A percentile compares a stretch with the other conserved stretches of the same genome.
phyloP scores from a whole-genome alignment of 2,797 vertebrate genomes.

The Aythya fuligula region DNA sequence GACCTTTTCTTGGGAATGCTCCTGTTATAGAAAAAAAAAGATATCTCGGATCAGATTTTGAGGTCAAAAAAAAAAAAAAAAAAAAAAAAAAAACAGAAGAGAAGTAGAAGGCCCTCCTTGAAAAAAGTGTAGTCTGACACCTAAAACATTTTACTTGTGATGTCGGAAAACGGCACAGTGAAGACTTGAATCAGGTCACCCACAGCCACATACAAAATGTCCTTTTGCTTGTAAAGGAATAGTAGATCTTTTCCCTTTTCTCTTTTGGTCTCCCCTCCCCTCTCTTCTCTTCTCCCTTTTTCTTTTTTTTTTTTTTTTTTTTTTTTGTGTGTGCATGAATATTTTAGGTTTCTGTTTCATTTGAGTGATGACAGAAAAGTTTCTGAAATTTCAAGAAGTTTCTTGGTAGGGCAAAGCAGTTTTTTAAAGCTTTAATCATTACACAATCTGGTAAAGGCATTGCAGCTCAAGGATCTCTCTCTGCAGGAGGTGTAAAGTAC shows the following conservation, averaged over 20 bases:
- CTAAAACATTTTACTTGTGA: neutral
- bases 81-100: neutral
- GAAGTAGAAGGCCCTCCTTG: neutral
- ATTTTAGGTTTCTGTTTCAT: neutral
- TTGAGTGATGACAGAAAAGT: neutral
- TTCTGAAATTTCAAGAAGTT: neutral
- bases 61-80: neutral
- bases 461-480: neutral
- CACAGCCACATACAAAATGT: neutral
- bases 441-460: neutral
- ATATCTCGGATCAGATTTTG: neutral
- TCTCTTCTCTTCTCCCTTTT: neutral
- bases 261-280: no score
- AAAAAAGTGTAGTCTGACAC: neutral
- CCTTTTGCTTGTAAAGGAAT: neutral
- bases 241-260: neutral
- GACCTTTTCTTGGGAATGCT: neutral
- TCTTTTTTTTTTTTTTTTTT: neutral
- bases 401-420: neutral
- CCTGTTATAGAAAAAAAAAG: neutral
- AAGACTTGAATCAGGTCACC: neutral
- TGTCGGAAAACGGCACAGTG: neutral
- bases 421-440: neutral
- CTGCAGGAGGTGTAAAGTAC: neutral
- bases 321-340: neutral